Base-by-base conservation (phyloP, 2,888 invertebrate genomes). In the Torymus auratus region DNA sequence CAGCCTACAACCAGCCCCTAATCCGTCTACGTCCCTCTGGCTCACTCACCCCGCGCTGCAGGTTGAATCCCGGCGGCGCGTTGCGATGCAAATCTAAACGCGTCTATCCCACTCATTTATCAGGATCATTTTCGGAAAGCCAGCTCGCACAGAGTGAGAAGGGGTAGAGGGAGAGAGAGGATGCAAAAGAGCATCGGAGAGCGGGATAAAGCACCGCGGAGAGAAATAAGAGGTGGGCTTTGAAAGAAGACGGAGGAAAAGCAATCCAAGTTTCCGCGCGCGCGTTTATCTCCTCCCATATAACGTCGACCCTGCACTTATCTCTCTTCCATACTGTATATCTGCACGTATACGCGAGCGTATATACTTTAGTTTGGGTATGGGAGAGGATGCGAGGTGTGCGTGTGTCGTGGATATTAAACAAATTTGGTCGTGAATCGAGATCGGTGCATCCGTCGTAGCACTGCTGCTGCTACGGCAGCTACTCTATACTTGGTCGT, bases 121-220 rank as follows among this genome's bases (percentile, higher is more conserved):
- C 85, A 84, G 85, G 84, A 85, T 85, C 84, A 85, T 84, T 84
- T 83, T 83, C 82, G 83, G 79, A 82, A 83, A 83, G 81, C 81
- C 82, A n/a, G 13, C 23, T 11, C 17, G 50, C 28, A 10, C 28
- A 77, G 70, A 41, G 64, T 41, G 23, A 17, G 23, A 17, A 11
- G 12, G 28, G 5, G 58, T 1, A 20, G 55, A 55, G 23, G n/a
- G n/a, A 13, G 23, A 55, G 14, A 17, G 41, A 28, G 3, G 41
- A 41, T 41, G 41, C 41, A 41, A 41, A 41, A 41, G 41, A 41
- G 41, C 41, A 41, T 41, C 41, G n/a, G 23, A 64, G 17, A 53
- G 60, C 3, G 20, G 20, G 14, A 28, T 11, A n/a, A 58, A 41
- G 60, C 11, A 52, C 13, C 14, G 15, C 15, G 56, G 41, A 41